Percentiles rank a stretch among this genome's conserved stretches.
Conservation (phyloP, 2,797 vertebrate species). For the Apogon talboti region DNA sequence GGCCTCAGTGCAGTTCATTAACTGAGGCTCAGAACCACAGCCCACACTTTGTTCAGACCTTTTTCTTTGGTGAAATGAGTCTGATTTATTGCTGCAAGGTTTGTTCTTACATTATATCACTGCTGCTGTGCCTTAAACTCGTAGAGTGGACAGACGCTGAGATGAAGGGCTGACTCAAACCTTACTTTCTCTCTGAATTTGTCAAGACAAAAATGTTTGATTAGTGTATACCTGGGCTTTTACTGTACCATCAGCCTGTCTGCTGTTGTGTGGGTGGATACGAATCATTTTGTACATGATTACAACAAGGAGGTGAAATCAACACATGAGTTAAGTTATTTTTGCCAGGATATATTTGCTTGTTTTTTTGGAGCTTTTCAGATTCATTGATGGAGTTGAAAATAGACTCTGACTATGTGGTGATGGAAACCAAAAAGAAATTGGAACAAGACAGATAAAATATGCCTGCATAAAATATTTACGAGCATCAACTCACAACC, state of each 20-base stretch:
- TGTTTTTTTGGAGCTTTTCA: neutral
- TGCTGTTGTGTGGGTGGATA: neutral
- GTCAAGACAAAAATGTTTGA: neutral
- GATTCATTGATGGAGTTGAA: too few species aligned
- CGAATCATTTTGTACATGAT: neutral
- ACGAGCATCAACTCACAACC: neutral
- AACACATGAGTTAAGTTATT: neutral
- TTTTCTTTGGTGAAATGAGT: conserved; percentile 2
- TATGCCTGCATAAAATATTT: neutral
- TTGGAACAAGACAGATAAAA: neutral
- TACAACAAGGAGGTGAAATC: neutral
- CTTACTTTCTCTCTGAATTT: neutral
- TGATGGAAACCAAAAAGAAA: neutral
- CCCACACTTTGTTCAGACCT: neutral
- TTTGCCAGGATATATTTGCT: too few species aligned
- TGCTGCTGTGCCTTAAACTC: neutral
- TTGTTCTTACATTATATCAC: neutral
- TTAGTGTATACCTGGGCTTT: neutral
- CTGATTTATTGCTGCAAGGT: neutral
- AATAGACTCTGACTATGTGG: too few species aligned
- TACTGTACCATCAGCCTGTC: neutral
- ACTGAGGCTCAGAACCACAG: neutral
- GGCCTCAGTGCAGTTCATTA: neutral
- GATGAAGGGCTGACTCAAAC: conserved; percentile 1
- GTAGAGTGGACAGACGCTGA: neutral